These are phyloP conservation scores for Euphydryas editha DNA, from an alignment of 2,888 invertebrate genomes.

Conservation along the genomic window DNA sequence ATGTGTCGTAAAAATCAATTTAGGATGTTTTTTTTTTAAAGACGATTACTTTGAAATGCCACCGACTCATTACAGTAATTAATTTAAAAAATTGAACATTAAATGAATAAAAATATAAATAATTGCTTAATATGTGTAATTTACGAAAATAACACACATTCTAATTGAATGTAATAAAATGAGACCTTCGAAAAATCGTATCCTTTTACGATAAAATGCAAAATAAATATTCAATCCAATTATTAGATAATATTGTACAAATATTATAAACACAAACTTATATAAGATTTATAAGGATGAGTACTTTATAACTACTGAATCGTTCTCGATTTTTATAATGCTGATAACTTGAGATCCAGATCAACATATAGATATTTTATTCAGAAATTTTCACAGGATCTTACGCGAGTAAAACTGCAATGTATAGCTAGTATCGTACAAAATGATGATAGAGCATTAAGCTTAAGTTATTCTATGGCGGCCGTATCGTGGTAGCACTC, in stretches of 20 bases:
- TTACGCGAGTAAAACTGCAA: no score
- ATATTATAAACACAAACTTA: no score
- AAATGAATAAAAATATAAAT: slow-evolving; percentile 1
- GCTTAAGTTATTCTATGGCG: slow-evolving; percentile 38
- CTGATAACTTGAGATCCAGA: no score
- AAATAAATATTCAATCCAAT: no score
- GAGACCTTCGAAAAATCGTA: slow-evolving; percentile 2
- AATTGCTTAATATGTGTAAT: background rate
- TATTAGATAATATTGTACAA: no score
- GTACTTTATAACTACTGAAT: no score
- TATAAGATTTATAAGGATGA: no score
- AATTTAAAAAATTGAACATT: background rate
- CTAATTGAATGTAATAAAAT: background rate
- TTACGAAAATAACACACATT: background rate
- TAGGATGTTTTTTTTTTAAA: background rate
- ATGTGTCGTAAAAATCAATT: slow-evolving; percentile 1
- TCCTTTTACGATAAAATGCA: background rate
- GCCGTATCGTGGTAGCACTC: slow-evolving; percentile 46
- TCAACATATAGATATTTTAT: no score
- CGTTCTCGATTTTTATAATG: no score
- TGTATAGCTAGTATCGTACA: background rate
- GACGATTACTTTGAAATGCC: background rate
- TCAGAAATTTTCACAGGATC: no score
- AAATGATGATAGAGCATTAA: slow-evolving; percentile 4
- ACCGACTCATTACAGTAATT: background rate